Percentiles rank a stretch among this genome's conserved stretches.
These are phyloP conservation scores for Capreolus pygargus DNA, from an alignment of 2,113 vertebrate genomes.

Conservation along the genomic window DNA sequence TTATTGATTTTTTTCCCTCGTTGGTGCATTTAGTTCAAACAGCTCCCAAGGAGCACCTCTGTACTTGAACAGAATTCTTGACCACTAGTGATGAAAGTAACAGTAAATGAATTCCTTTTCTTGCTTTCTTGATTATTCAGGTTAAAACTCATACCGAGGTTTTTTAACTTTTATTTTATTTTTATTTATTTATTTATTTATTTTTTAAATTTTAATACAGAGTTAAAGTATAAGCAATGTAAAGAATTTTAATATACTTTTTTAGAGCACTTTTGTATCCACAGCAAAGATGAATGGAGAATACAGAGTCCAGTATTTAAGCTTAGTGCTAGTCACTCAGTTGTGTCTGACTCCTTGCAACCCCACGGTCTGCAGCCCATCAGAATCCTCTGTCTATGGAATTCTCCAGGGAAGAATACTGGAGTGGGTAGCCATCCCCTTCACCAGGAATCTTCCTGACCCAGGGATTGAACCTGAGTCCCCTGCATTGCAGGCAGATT, in stretches of 20 bases:
- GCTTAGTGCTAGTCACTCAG: neutral
- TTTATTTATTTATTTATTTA: no score
- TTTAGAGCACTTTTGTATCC: neutral
- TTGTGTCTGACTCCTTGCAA: neutral
- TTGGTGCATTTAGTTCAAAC: slow-evolving; percentile 86
- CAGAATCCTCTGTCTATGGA: neutral
- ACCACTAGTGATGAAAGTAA: slow-evolving; percentile 71
- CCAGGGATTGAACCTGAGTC: neutral
- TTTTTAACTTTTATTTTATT: no score
- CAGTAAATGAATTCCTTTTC: slow-evolving; percentile 73
- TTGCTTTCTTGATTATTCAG: neutral
- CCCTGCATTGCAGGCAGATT: neutral
- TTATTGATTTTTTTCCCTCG: slow-evolving; percentile 86
- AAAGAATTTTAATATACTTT: neutral
- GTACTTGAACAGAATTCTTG: slow-evolving; percentile 64
- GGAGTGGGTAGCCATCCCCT: neutral
- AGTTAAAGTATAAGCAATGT: neutral
- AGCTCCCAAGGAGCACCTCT: slow-evolving; percentile 78
- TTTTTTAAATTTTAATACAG: no score
- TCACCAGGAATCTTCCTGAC: neutral
- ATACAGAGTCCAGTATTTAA: neutral
- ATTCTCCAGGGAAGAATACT: neutral
- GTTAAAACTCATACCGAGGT: neutral
- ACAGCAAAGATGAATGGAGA: neutral
- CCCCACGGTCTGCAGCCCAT: neutral